Percentiles rank a stretch among this genome's conserved stretches.
These are phyloP conservation scores for Muscidifurax raptorellus DNA, from an alignment of 1,140 invertebrate species.

Conservation along the genomic window DNA sequence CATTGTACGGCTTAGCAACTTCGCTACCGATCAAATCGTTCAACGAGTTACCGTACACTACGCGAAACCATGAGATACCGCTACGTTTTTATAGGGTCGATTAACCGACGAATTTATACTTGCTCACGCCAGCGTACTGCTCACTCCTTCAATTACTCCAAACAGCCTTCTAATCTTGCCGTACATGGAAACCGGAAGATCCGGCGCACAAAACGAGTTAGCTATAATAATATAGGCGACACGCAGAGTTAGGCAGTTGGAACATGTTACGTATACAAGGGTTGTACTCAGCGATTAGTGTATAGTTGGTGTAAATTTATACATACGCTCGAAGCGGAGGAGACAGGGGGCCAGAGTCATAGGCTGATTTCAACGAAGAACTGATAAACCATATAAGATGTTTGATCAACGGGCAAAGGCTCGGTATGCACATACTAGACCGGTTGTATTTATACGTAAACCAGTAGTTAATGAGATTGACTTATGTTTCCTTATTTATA, in stretches of 20 bases:
- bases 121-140: not conserved
- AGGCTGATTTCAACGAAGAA: constrained; percentile 30
- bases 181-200: constrained; percentile 18
- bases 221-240: not conserved
- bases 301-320: not conserved
- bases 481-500: not conserved
- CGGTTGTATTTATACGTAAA: not conserved
- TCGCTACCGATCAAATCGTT: constrained; percentile 7
- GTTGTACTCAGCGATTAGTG: not conserved
- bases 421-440: not conserved
- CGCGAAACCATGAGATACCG: not conserved
- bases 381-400: constrained; percentile 7
- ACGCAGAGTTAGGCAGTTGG: not conserved
- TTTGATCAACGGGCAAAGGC: constrained; percentile 30
- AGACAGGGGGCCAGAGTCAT: not conserved
- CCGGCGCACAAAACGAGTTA: not conserved
- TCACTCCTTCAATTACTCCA: not conserved
- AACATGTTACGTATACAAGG: not conserved
- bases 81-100: constrained; percentile 31
- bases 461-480: not conserved
- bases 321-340: not conserved
- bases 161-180: not conserved
- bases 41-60: constrained; percentile 26
- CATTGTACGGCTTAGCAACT: constrained; percentile 15
- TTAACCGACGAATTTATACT: not conserved